Evolutionary conservation across 2,888 invertebrate species (phyloP).

Genomic region (Perizoma affinitatum): DNA sequence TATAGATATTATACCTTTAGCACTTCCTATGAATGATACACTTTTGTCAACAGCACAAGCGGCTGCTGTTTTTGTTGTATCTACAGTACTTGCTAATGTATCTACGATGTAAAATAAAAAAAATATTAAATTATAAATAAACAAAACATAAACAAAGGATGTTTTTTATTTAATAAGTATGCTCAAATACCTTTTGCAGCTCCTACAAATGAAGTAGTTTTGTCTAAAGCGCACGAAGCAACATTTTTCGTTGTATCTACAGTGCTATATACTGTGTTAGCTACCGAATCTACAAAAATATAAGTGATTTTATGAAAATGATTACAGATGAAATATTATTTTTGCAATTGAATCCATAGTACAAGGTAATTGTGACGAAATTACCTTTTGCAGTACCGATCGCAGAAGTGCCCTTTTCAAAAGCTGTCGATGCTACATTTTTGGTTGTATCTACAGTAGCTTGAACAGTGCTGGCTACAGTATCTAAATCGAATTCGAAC

Average conservation of each 20-base stretch:
- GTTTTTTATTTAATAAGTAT: slow-evolving; percentile 4
- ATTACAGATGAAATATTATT: neutral
- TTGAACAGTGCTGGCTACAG: slow-evolving; percentile 49
- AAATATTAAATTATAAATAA: neutral
- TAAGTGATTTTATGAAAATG: slow-evolving; percentile 5
- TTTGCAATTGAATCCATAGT: no score
- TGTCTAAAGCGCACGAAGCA: slow-evolving; percentile 56
- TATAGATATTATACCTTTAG: slow-evolving; percentile 50
- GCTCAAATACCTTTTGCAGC: slow-evolving; percentile 54
- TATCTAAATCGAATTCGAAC: slow-evolving; percentile 44
- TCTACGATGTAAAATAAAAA: slow-evolving; percentile 47
- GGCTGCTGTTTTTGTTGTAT: slow-evolving; percentile 56
- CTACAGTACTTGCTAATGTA: slow-evolving; percentile 57
- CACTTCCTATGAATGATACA: slow-evolving; percentile 53
- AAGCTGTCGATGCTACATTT: slow-evolving; percentile 48
- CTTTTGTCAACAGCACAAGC: slow-evolving; percentile 53
- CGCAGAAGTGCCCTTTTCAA: slow-evolving; percentile 48
- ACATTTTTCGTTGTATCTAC: slow-evolving; percentile 65
- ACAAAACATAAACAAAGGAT: no score
- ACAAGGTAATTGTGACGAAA: no score
- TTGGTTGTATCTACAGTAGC: slow-evolving; percentile 59
- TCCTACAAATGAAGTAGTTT: slow-evolving; percentile 50
- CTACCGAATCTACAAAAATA: slow-evolving; percentile 18
- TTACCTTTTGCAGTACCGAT: slow-evolving; percentile 12
- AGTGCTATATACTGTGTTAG: slow-evolving; percentile 52